These are phyloP conservation scores for Calliopsis andreniformis DNA, from an alignment of 1,140 invertebrate genomes.

Conservation along the genomic window DNA sequence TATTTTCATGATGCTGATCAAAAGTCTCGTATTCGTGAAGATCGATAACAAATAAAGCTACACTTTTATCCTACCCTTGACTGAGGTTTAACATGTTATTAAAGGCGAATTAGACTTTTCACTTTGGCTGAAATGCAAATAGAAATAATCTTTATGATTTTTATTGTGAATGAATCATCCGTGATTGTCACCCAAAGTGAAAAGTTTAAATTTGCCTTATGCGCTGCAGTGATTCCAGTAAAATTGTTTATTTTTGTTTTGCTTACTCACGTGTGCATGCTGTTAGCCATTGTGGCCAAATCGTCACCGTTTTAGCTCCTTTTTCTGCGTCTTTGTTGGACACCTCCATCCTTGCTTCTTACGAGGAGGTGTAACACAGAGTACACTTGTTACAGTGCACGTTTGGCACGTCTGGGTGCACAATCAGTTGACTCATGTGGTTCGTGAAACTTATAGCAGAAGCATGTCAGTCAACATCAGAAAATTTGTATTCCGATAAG, in stretches of 20 bases:
- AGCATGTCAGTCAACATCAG: conserved; percentile 23
- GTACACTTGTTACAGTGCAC: neutral
- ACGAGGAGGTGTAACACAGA: neutral
- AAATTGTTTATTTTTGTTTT: neutral
- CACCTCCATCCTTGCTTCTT: conserved; percentile 19
- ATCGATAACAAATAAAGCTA: too few species aligned
- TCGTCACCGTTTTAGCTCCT: conserved; percentile 11
- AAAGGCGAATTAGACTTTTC: too few species aligned
- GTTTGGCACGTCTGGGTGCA: conserved; percentile 11
- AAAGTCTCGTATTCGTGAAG: too few species aligned
- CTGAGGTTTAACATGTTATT: too few species aligned
- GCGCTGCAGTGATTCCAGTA: neutral
- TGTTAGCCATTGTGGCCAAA: conserved; percentile 70
- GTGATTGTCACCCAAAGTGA: too few species aligned
- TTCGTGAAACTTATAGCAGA: conserved; percentile 32
- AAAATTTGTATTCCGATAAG: conserved; percentile 63
- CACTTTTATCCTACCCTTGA: too few species aligned
- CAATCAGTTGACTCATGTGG: conserved; percentile 32
- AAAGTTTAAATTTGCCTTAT: too few species aligned
- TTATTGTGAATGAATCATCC: too few species aligned
- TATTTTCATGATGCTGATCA: too few species aligned
- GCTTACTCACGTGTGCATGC: conserved; percentile 61
- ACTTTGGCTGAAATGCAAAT: too few species aligned
- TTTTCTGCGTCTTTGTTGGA: conserved; percentile 26
- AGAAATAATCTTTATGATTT: too few species aligned